Evolutionary conservation across 2,113 vertebrate genomes (phyloP), one percentile per base, ranked within the genome.

Genomic region (Pundamilia nyererei): DNA sequence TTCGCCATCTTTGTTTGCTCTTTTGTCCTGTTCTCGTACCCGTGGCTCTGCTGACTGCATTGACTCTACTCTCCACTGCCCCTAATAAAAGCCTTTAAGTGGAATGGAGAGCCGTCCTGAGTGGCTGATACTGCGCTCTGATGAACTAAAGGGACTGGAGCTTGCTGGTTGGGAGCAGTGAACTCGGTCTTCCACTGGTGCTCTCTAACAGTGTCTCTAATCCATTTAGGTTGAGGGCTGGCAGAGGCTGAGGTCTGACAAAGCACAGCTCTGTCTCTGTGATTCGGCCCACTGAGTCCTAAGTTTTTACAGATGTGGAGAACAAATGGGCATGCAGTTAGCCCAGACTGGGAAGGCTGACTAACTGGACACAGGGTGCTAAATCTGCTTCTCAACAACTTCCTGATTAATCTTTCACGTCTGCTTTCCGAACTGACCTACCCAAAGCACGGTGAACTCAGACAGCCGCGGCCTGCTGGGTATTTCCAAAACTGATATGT

Each of bases 301-400:
- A 95, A 95, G 94, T 93, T 93, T 87, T 95, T 89, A 89, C 94
- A 95, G 95, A 96, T 95, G 96, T 94, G 91, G 62, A 77, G 81
- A 83, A 88, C 91, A 81, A 91, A 86, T 88, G 89, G 89, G 92
- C 91, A 94, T 53, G 86, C 72, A 92, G 82, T 81, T 85, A 85
- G 81, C 79, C 81, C 82, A 82, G 85, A 72, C 26, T 35, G 70
- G 84, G 60, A 80, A 53, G 79, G 87, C 86, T 87, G 82, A 92
- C 91, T 94, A 87, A 89, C 82, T 91, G 82, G 87, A 55, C 49
- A 40, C 83, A 81, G 82, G 80, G 87, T 88, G 88, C 90, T 92
- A 82, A 94, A 94, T 91, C 80, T 83, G 88, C 79, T 86, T 88
- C 94, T 94, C 84, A 92, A 81, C 84, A 80, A 81, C 70, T 51